Evolutionary conservation across 64 coral and sea anemone genomes (phyloP).

Genomic region (Trachythela sp.): DNA sequence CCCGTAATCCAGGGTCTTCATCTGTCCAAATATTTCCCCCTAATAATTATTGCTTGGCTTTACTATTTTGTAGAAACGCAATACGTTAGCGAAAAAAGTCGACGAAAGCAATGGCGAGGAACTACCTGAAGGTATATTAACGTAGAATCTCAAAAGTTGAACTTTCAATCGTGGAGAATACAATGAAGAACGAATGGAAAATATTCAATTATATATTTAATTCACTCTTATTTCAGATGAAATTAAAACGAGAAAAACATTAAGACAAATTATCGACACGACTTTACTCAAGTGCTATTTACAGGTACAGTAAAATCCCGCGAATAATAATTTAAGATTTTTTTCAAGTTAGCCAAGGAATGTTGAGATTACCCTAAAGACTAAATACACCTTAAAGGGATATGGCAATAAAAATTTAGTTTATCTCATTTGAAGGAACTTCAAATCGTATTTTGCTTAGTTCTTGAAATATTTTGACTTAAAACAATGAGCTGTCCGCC

Average conservation of each 20-base stretch:
- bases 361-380: no score
- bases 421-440: no score
- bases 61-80: constrained; percentile 63
- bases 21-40: no score
- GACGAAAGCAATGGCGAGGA: constrained; percentile 39
- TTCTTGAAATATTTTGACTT: no score
- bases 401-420: no score
- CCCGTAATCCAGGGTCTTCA: no score
- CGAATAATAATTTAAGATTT: background rate
- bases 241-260: constrained; percentile 55
- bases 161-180: background rate
- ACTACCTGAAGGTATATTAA: constrained; percentile 52
- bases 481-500: no score
- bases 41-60: background rate
- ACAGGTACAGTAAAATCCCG: constrained; percentile 42
- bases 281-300: constrained; percentile 96
- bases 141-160: background rate
- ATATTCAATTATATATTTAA: background rate
- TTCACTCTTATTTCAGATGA: constrained; percentile 36
- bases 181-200: background rate
- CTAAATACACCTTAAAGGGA: no score
- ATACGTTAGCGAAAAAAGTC: constrained; percentile 59
- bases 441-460: no score
- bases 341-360: no score
- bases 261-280: constrained; percentile 84